phyloP scores from a whole-genome alignment of 2,113 vertebrate genomes.

The Sinocyclocheilus rhinocerous region DNA sequence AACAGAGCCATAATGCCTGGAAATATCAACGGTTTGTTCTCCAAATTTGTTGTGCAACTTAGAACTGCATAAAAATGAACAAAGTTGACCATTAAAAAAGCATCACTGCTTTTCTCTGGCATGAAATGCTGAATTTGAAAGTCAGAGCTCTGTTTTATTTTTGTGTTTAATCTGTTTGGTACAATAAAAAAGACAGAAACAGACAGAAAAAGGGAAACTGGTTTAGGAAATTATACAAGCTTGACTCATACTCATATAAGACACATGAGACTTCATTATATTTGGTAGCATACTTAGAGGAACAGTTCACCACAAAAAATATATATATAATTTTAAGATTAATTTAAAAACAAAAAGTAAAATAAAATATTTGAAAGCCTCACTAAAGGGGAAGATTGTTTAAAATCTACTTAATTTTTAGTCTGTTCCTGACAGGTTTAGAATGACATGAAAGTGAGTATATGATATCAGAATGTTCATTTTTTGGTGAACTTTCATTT shows the following conservation, averaged over 20 bases:
- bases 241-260: neutral
- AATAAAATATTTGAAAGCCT: neutral
- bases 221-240: neutral
- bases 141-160: neutral
- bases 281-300: neutral
- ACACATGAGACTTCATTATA: neutral
- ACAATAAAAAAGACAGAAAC: neutral
- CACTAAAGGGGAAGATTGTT: neutral
- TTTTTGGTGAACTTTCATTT: neutral
- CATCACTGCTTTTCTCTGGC: neutral
- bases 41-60: neutral
- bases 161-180: neutral
- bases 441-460: too few species aligned
- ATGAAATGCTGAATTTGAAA: neutral
- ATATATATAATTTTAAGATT: neutral
- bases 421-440: neutral
- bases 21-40: constrained; percentile 2
- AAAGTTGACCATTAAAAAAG: neutral
- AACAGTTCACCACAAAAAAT: too few species aligned
- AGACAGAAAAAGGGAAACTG: neutral
- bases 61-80: neutral
- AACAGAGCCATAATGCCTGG: neutral
- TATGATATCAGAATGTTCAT: too few species aligned
- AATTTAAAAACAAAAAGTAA: neutral
- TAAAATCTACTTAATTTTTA: neutral